Percentiles rank a stretch among this genome's conserved stretches.
Evolutionary conservation across 1,140 invertebrate genomes (phyloP).

Genomic region (Solenopsis fugax): DNA sequence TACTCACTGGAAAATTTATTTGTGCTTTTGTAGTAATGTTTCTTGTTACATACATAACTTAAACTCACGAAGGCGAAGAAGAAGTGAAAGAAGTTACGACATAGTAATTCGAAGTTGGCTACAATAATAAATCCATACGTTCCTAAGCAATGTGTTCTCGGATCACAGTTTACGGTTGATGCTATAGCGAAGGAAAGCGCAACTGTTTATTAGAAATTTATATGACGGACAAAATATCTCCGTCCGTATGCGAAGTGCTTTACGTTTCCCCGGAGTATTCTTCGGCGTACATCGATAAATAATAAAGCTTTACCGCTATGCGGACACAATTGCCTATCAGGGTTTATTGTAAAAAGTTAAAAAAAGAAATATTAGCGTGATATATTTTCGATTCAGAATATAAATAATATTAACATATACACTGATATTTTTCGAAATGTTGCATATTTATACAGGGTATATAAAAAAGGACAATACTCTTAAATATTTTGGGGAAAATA

Average conservation of each 20-base stretch:
- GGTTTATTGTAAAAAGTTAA: not conserved
- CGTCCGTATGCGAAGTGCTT: not conserved
- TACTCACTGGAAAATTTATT: not conserved
- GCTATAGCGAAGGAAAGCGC: not conserved
- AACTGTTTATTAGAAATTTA: slow-evolving; percentile 57
- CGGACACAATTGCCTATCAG: not conserved
- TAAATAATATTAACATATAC: not conserved
- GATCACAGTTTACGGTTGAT: slow-evolving; percentile 44
- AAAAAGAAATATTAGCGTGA: not conserved
- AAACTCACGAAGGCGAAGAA: slow-evolving; percentile 4
- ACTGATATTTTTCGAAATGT: too few species aligned
- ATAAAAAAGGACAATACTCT: too few species aligned
- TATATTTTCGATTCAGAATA: not conserved
- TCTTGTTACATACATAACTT: slow-evolving; percentile 3
- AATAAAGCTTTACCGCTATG: slow-evolving; percentile 33
- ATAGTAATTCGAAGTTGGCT: slow-evolving; percentile 14
- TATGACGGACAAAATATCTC: not conserved
- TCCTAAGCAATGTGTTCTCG: not conserved
- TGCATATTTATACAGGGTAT: too few species aligned
- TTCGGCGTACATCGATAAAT: slow-evolving; percentile 24
- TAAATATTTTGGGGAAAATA: too few species aligned
- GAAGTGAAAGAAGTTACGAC: slow-evolving; percentile 22
- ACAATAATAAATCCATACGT: slow-evolving; percentile 18
- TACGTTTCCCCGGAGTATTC: slow-evolving; percentile 23
- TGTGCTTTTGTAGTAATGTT: not conserved